Evolutionary conservation across 2,888 invertebrate species (phyloP), one percentile per base, ranked within the genome.

Genomic region (Drosophila aldrichi): DNA sequence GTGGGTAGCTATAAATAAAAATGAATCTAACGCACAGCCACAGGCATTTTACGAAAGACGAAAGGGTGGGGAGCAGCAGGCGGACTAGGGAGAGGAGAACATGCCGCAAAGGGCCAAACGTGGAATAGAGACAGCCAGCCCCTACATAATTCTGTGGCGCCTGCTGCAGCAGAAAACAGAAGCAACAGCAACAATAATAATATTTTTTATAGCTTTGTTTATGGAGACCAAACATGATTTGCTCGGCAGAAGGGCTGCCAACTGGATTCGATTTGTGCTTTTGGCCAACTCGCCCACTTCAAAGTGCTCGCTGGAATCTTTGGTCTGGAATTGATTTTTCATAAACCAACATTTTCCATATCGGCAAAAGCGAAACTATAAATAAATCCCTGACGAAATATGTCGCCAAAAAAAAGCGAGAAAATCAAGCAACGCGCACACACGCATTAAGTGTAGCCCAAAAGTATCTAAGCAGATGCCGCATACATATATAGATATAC

Each of bases 181-280:
- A 46, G 9, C 29, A 32, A 6, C 14, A 48, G 12, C 62, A 63
- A 29, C 70, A 57, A 56, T 38, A 78, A 52, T 49, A 56, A 68
- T 71, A 67, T 77, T 83, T 82, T 82, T 83, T 83, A 83, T 83
- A 71, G 89, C 81, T 88, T 83, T 83, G 83, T 83, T 83, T 83
- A 83, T 88, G 78, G 64, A 49, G 70, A 74, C 61, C 61, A 73
- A 79, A 60, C 74, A 74, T 69, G 62, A 59, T 70, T 69, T 69
- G 57, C 34, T 43, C 12, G 18, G 34, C 41, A 16, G 12, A 29
- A 16, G 70, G 38, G 64, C 55, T 75, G 76, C 63, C 73, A 75
- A 62, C 70, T 62, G 29, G 54, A n/a, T 43, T 22, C 43, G 16
- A 49, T 36, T 22, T 20, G 34, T 22, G 34, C 20, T 14, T 20